These are phyloP conservation scores for Pachyseris speciosa DNA, from an alignment of 64 coral and sea anemone species.

Conservation along the genomic window DNA sequence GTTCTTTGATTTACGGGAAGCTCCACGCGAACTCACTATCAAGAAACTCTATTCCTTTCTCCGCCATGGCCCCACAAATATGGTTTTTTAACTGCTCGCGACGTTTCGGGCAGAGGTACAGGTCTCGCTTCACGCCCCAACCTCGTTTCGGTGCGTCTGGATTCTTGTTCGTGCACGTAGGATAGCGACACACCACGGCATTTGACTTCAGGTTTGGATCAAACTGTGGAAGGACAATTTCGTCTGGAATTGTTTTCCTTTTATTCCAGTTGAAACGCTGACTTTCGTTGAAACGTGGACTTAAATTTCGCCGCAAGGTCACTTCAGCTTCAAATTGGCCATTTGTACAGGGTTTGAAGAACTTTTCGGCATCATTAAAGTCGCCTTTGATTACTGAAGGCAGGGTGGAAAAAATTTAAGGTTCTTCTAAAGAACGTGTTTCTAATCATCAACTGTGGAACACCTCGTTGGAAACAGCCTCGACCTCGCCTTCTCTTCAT, in stretches of 20 bases:
- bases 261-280: background rate
- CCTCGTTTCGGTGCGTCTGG: background rate
- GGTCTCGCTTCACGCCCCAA: background rate
- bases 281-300: too few relatives aligned
- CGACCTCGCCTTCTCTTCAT: background rate
- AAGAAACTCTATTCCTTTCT: background rate
- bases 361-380: background rate
- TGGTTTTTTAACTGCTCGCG: background rate
- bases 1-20: background rate
- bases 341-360: background rate
- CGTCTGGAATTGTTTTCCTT: background rate
- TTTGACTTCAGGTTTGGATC: background rate
- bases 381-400: background rate
- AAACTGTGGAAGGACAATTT: background rate
- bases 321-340: background rate
- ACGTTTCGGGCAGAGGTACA: background rate
- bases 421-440: background rate
- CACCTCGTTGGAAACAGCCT: background rate
- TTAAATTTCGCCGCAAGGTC: background rate
- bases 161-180: background rate
- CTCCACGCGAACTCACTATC: background rate
- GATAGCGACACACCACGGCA: background rate
- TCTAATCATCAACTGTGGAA: background rate
- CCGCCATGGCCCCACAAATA: background rate
- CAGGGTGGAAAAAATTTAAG: background rate